Percentiles rank a stretch among this genome's conserved stretches.
These are phyloP conservation scores for Myrmophylax atrothorax DNA, from an alignment of 2,113 vertebrate species.

Conservation along the genomic window DNA sequence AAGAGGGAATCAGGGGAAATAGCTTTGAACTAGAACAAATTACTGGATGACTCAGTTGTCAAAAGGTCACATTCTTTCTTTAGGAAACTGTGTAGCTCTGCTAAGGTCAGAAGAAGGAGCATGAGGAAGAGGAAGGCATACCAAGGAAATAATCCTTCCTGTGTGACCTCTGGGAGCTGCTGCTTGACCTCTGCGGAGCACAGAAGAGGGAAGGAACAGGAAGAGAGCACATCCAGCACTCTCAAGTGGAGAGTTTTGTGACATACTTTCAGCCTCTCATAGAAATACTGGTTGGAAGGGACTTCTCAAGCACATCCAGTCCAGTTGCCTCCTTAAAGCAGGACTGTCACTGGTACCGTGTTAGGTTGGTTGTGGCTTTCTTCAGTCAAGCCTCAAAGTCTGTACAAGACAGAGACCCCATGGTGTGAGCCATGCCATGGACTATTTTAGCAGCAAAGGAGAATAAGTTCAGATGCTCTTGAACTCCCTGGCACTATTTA, in stretches of 20 bases:
- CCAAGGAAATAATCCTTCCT: constrained; percentile 30
- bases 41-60: constrained; percentile 17
- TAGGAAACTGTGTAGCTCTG: background rate
- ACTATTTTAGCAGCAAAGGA: background rate
- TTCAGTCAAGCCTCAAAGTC: background rate
- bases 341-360: background rate
- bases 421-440: background rate
- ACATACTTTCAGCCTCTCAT: background rate
- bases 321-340: background rate
- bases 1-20: constrained; percentile 4
- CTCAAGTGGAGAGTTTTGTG: background rate
- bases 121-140: constrained; percentile 56
- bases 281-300: background rate
- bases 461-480: background rate
- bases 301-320: background rate
- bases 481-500: background rate
- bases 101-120: constrained; percentile 3
- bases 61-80: constrained; percentile 59
- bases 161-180: constrained; percentile 11
- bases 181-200: background rate
- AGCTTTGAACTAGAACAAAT: constrained; percentile 41
- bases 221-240: background rate
- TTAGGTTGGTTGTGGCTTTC: background rate
- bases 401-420: background rate
- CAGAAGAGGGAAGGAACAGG: background rate